Conservation (phyloP, 2,113 vertebrate genomes). For the Andinoacara biseriatus region DNA sequence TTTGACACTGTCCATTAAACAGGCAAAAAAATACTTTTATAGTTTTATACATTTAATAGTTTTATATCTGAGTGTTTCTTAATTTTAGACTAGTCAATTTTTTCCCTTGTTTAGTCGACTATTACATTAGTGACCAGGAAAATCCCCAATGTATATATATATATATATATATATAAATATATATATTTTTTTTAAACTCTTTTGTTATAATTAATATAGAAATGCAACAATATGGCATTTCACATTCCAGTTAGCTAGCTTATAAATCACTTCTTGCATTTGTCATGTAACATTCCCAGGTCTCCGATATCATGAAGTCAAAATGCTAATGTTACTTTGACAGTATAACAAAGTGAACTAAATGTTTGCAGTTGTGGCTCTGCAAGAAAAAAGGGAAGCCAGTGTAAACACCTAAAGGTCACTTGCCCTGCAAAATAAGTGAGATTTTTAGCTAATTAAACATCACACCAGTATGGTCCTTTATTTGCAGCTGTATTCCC, state of each 20-base stretch:
- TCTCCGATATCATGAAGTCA: background rate
- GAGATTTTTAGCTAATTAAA: conserved; percentile 10
- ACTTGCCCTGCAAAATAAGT: background rate
- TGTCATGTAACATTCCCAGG: background rate
- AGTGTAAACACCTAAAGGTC: background rate
- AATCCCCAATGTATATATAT: no score
- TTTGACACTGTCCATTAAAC: no score
- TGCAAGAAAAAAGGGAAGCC: background rate
- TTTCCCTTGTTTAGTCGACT: no score
- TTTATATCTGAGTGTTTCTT: no score
- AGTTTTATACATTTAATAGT: no score
- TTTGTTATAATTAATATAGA: no score
- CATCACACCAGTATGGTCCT: background rate
- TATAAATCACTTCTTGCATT: background rate
- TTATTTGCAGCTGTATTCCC: background rate
- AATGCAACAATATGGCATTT: no score
- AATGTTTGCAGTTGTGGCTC: background rate
- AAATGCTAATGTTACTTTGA: background rate
- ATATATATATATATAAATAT: no score
- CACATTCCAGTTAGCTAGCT: background rate
- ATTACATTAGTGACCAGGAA: no score
- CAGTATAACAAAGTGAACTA: background rate
- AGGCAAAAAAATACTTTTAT: no score
- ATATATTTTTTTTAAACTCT: no score
- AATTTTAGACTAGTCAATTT: no score